A percentile compares a stretch with the other conserved stretches of the same genome.
Evolutionary conservation across 2,888 invertebrate genomes (phyloP).

Genomic region (Scrobipalpa atriplicella): DNA sequence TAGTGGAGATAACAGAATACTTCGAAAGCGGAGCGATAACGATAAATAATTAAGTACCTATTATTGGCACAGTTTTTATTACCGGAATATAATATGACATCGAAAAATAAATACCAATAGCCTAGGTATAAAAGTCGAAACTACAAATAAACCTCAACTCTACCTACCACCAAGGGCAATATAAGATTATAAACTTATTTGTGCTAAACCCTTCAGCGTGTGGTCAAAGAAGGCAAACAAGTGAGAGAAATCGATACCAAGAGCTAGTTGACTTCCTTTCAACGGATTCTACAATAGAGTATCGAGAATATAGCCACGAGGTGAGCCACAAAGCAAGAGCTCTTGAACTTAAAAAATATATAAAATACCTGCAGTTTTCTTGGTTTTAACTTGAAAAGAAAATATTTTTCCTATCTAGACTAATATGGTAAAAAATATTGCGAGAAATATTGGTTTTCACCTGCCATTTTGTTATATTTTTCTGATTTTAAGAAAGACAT

Average conservation of each 20-base stretch:
- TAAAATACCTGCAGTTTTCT: not conserved
- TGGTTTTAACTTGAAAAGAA: not conserved
- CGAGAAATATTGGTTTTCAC: no score
- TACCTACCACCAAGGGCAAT: not conserved
- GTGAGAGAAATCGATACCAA: not conserved
- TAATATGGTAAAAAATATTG: no score
- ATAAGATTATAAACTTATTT: not conserved
- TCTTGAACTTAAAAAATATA: not conserved
- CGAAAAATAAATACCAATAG: no score
- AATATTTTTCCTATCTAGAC: no score
- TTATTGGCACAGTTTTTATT: not conserved
- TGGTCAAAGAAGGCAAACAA: conserved; percentile 6
- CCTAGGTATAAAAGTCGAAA: no score
- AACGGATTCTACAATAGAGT: not conserved
- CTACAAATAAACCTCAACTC: no score
- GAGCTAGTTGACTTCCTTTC: not conserved
- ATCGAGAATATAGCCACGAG: not conserved
- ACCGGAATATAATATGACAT: not conserved
- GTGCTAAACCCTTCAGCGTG: not conserved
- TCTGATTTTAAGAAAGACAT: no score
- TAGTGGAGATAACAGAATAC: not conserved
- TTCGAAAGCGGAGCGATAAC: not conserved
- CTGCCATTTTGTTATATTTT: no score
- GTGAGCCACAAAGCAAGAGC: not conserved
- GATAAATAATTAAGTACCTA: no score